Percentiles rank a stretch among this genome's conserved stretches.
These are phyloP conservation scores for Cyanistes caeruleus DNA, from an alignment of 2,113 vertebrate genomes.

Conservation along the genomic window DNA sequence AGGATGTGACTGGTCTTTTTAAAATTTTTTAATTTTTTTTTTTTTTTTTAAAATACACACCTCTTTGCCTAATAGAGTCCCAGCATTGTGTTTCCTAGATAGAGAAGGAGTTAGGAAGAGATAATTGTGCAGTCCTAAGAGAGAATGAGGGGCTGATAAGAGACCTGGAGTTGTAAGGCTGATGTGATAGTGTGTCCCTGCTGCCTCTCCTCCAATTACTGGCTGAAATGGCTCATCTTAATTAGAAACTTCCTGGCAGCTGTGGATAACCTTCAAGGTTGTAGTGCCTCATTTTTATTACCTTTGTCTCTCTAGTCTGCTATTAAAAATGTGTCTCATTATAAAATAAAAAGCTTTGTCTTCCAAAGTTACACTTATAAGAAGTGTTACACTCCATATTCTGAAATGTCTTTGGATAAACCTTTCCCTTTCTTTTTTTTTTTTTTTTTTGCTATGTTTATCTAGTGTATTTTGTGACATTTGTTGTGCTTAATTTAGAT, in stretches of 20 bases:
- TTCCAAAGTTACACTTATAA: constrained; percentile 29
- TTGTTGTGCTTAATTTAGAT: neutral
- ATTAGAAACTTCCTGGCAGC: constrained; percentile 61
- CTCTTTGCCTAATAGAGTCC: neutral
- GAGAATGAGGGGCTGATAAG: neutral
- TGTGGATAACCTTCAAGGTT: constrained; percentile 39
- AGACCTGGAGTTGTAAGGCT: neutral
- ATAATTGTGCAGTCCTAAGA: neutral
- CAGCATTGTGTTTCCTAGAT: neutral
- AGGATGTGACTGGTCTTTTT: neutral
- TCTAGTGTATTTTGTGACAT: neutral
- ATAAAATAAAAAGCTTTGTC: constrained; percentile 46
- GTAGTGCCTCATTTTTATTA: constrained; percentile 38
- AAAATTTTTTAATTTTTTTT: neutral
- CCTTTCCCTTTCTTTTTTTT: neutral
- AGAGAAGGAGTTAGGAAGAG: neutral
- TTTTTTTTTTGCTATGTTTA: neutral
- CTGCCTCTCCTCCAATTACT: neutral
- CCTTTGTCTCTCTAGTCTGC: constrained; percentile 4
- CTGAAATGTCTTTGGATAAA: constrained; percentile 42
- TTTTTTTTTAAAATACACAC: neutral
- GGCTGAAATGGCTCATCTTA: constrained; percentile 35
- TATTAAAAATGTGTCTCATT: constrained; percentile 37
- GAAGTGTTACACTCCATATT: neutral
- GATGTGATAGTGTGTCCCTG: neutral